A percentile compares a stretch with the other conserved stretches of the same genome.
phyloP scores from a whole-genome alignment of 2,888 invertebrate genomes.

The Leptinotarsa juncta region DNA sequence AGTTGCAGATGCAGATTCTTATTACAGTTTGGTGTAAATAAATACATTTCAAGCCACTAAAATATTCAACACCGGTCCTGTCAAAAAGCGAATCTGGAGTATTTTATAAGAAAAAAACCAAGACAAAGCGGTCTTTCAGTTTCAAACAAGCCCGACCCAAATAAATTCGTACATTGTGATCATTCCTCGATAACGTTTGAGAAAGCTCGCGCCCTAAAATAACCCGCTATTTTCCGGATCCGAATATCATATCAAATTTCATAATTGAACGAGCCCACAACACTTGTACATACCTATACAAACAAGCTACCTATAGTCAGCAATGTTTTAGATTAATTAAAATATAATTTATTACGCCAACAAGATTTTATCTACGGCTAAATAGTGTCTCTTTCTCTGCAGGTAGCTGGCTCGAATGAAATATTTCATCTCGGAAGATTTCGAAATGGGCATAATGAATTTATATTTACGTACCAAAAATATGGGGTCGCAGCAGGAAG shows the following conservation, averaged over 20 bases:
- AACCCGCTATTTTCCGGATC: neutral
- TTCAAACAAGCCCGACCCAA: conserved; percentile 56
- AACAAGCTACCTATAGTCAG: conserved; percentile 33
- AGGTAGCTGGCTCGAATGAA: conserved; percentile 25
- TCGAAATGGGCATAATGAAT: conserved; percentile 27
- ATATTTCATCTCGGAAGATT: conserved; percentile 19
- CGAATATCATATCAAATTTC: conserved; percentile 20
- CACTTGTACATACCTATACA: conserved; percentile 25
- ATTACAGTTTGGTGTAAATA: no score
- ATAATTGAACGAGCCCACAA: conserved; percentile 24
- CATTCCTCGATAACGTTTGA: conserved; percentile 6
- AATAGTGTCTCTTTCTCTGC: conserved; percentile 31
- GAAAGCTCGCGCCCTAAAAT: conserved; percentile 3
- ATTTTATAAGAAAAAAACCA: neutral
- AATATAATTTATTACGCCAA: conserved; percentile 37
- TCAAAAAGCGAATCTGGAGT: no score
- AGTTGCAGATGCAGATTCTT: no score
- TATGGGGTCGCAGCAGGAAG: conserved; percentile 26
- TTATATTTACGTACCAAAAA: conserved; percentile 25
- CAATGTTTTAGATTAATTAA: conserved; percentile 35
- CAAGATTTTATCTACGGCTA: conserved; percentile 33
- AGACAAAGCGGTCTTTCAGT: conserved; percentile 53
- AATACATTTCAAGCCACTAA: no score
- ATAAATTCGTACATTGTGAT: neutral
- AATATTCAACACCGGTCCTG: no score